Base-by-base conservation (phyloP, 1,140 invertebrate species). In the Diabrotica undecimpunctata region DNA sequence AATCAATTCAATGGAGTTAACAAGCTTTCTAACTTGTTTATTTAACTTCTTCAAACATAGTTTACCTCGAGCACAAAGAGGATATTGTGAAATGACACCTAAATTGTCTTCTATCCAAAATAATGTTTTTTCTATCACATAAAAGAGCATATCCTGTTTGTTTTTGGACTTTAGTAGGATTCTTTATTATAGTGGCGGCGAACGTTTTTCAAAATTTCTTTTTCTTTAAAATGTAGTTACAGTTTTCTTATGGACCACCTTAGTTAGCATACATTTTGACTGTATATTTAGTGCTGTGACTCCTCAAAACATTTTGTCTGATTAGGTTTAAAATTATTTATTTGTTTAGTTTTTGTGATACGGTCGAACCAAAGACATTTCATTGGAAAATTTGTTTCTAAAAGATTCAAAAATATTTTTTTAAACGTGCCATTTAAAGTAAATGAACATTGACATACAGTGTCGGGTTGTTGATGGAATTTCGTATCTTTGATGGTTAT, bases 211-310 rank as follows among this genome's bases (percentile, higher is more conserved):
- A 25, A 25, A 25, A 25, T 25, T 25, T 25, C 25, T 25, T 25
- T 25, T 25, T 2, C 25, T 25, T 25, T 25, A 25, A 25, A 25
- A 25, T 25, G 25, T 25, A 25, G 25, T 25, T 25, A 25, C 25
- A 25, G 25, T 25, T 25, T 25, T 25, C 25, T 2, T 25, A 25
- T 46, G 41, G n/a, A 46, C 41, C 41, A 46, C 41, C 41, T 46
- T 46, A 46, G 41, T 46, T 46, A 46, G 66, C 68, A 69, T 72
- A 74, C 71, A 75, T 72, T 71, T 73, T 72, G 75, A 77, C 75
- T 77, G 75, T 75, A 75, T 76, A 70, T 77, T 77, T 75, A 74
- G 75, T 75, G 75, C 75, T 77, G 75, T 77, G 75, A 77, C 68
- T 72, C 67, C 68, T 72, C 70, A 74, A 70, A 72, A 71, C 66